These are phyloP conservation scores for Scaptomyza flava DNA, from an alignment of 2,888 invertebrate genomes.

Conservation along the genomic window DNA sequence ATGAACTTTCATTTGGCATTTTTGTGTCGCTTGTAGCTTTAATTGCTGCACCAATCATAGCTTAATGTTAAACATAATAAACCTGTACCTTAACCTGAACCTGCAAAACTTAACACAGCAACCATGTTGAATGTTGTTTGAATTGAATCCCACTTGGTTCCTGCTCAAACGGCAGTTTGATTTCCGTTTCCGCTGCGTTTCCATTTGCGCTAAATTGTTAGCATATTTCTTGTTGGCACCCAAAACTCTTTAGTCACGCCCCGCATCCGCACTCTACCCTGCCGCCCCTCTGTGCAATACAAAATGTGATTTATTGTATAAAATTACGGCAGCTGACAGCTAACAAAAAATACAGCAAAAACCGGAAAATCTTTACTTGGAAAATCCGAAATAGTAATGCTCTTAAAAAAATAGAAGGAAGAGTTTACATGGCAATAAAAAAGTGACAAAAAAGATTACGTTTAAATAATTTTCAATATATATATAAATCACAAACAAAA, in stretches of 20 bases:
- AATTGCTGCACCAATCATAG: constrained; percentile 58
- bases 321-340: constrained; percentile 44
- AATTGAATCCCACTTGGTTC: constrained; percentile 27
- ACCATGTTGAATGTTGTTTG: not conserved
- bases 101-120: not conserved
- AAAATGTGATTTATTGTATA: constrained; percentile 67
- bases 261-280: not conserved
- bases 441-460: not conserved
- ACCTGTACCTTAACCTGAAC: not conserved
- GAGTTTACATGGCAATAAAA: too few relatives aligned
- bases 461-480: too few relatives aligned
- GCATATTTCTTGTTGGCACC: constrained; percentile 19
- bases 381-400: constrained; percentile 4
- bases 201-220: constrained; percentile 51
- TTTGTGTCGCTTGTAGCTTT: constrained; percentile 29
- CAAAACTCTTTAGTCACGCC: constrained; percentile 21
- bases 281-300: constrained; percentile 5
- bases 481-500: too few relatives aligned
- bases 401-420: not conserved
- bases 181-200: constrained; percentile 67
- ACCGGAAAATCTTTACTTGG: not conserved
- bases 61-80: constrained; percentile 1
- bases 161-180: constrained; percentile 61
- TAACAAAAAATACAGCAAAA: constrained; percentile 8
- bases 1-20: constrained; percentile 10